Conservation (phyloP, 2,888 invertebrate genomes). For the Fragum sueziense region DNA sequence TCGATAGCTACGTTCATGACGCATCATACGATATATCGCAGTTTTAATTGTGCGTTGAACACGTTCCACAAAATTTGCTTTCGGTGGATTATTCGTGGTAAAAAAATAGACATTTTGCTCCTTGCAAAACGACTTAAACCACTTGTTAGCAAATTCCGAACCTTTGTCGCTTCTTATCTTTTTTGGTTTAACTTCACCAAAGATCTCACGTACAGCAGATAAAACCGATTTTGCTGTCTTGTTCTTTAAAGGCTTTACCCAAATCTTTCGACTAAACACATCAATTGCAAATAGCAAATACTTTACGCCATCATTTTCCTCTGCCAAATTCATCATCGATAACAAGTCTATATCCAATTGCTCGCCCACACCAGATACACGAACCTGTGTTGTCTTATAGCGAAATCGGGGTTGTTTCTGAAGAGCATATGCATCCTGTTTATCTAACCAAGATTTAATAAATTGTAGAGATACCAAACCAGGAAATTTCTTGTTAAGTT, state of each 20-base stretch:
- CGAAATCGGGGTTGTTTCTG: conserved; percentile 34
- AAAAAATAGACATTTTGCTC: conserved; percentile 25
- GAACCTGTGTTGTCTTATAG: conserved; percentile 42
- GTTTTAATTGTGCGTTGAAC: conserved; percentile 28
- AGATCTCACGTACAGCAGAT: conserved; percentile 22
- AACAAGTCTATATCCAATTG: conserved; percentile 42
- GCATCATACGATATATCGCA: conserved; percentile 16
- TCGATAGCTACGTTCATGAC: conserved; percentile 17
- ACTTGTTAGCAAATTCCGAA: conserved; percentile 25
- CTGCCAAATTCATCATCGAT: conserved; percentile 27
- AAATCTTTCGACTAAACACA: conserved; percentile 37
- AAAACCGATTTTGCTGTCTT: conserved; percentile 29
- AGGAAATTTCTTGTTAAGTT: conserved; percentile 37
- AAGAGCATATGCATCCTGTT: conserved; percentile 43
- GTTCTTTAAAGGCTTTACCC: conserved; percentile 40
- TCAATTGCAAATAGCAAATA: conserved; percentile 44
- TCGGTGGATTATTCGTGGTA: conserved; percentile 26
- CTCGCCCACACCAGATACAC: conserved; percentile 33
- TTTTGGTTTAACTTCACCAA: conserved; percentile 13
- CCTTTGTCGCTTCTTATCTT: conserved; percentile 32
- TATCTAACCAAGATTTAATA: conserved; percentile 38
- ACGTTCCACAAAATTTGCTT: conserved; percentile 27
- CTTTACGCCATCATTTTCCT: conserved; percentile 42
- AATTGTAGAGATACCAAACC: conserved; percentile 27
- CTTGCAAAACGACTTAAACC: conserved; percentile 25